Conservation (phyloP, 2,113 vertebrate genomes). For the Himantopus leucocephalus region DNA sequence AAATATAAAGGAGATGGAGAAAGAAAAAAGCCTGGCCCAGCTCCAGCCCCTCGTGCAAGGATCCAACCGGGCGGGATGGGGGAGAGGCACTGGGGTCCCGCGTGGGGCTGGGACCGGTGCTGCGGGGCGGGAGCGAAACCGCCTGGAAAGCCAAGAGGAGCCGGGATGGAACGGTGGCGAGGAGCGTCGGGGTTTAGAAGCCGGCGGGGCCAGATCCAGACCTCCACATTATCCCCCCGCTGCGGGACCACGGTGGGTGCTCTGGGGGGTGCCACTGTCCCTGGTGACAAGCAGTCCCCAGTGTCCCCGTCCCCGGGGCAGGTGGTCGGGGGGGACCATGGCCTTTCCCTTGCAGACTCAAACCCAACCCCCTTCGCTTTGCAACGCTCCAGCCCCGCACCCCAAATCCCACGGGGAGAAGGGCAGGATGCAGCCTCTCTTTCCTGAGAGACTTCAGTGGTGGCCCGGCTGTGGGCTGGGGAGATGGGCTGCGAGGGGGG, state of each 20-base stretch:
- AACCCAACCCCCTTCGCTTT: neutral
- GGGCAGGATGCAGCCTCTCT: neutral
- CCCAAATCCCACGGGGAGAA: neutral
- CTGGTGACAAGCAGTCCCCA: fast-evolving
- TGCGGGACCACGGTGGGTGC: fast-evolving
- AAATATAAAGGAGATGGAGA: neutral
- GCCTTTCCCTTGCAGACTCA: neutral
- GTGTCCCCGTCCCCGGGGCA: neutral
- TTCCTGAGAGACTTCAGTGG: neutral
- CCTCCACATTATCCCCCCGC: fast-evolving
- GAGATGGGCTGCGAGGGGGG: neutral
- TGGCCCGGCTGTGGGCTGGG: neutral
- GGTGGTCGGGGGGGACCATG: neutral
- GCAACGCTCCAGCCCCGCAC: fast-evolving
- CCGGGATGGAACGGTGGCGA: neutral
- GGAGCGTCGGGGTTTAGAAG: neutral
- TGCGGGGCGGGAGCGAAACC: neutral
- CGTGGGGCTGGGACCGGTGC: fast-evolving
- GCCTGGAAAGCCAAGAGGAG: neutral
- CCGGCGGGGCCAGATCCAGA: fast-evolving
- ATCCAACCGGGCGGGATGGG: fast-evolving
- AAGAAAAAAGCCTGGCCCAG: neutral
- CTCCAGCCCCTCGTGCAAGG: neutral
- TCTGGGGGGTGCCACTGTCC: neutral
- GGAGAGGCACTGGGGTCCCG: fast-evolving